These are phyloP conservation scores for Luehdorfia chinensis DNA, from an alignment of 1,140 invertebrate species.

Conservation along the genomic window DNA sequence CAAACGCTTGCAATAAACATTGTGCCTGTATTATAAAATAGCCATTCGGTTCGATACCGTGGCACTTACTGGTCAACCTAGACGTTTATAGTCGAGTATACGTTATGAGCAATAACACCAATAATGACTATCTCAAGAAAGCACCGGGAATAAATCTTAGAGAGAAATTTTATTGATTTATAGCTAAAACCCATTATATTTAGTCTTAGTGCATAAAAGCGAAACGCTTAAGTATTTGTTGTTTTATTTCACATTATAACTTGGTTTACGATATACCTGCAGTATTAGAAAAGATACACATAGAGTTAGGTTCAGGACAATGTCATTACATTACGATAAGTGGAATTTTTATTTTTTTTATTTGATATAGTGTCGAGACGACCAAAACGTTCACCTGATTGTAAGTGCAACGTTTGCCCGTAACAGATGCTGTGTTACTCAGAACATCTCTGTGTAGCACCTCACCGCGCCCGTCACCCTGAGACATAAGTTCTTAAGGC, in stretches of 20 bases:
- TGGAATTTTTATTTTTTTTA: no score
- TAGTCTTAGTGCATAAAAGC: neutral
- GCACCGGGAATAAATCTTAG: slow-evolving; percentile 13
- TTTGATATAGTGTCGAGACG: no score
- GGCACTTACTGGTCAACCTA: slow-evolving; percentile 4
- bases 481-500: no score
- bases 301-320: no score
- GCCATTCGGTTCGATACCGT: slow-evolving; percentile 8
- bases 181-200: neutral
- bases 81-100: slow-evolving; percentile 7
- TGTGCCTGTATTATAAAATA: slow-evolving; percentile 6
- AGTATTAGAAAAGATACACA: no score
- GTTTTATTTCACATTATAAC: no score
- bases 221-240: neutral
- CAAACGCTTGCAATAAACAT: slow-evolving; percentile 14
- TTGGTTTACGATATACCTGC: neutral
- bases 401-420: no score
- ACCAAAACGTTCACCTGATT: no score
- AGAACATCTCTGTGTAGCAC: no score
- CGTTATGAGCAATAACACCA: slow-evolving; percentile 7
- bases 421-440: no score
- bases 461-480: no score
- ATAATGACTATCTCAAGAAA: slow-evolving; percentile 15
- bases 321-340: no score
- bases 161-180: slow-evolving; percentile 13